Evolutionary conservation across 2,113 vertebrate genomes (phyloP).

Genomic region (Neogale vison): DNA sequence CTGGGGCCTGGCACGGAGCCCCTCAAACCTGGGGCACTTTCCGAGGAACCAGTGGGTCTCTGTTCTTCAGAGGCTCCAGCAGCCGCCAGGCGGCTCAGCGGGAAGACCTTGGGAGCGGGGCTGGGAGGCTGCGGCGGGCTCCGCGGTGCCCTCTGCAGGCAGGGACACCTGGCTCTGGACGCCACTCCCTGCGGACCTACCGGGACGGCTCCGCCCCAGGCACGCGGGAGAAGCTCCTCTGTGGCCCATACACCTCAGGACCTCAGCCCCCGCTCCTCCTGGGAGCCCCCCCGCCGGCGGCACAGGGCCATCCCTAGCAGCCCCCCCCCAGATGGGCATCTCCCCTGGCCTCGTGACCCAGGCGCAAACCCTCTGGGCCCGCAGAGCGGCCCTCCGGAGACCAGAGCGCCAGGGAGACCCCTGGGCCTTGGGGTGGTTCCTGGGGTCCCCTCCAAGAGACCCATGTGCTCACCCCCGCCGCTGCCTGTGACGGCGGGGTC

Average conservation of each 20-base stretch:
- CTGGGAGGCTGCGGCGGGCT: not conserved
- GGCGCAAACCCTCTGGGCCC: not conserved
- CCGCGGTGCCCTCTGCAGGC: too few relatives aligned
- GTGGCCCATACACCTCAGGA: not conserved
- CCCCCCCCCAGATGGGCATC: not conserved
- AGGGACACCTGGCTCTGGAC: too few relatives aligned
- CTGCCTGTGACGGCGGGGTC: not conserved
- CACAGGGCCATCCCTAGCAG: not conserved
- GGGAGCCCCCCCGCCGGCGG: rapidly evolving
- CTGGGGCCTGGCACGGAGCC: not conserved
- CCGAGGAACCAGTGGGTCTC: not conserved
- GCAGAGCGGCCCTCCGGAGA: not conserved
- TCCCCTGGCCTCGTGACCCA: not conserved
- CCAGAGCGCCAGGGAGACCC: not conserved
- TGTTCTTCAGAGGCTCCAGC: not conserved
- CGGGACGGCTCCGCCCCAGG: not conserved
- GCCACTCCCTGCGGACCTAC: not conserved
- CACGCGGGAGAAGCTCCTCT: not conserved
- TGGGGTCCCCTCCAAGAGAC: not conserved
- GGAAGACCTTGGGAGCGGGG: not conserved
- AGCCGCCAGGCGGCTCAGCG: rapidly evolving
- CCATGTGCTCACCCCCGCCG: too few relatives aligned
- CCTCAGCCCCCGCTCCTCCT: not conserved
- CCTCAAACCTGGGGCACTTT: not conserved
- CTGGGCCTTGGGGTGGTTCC: not conserved